Evolutionary conservation across 2,797 vertebrate genomes (phyloP).

Genomic region (Odontamblyopus rebecca): DNA sequence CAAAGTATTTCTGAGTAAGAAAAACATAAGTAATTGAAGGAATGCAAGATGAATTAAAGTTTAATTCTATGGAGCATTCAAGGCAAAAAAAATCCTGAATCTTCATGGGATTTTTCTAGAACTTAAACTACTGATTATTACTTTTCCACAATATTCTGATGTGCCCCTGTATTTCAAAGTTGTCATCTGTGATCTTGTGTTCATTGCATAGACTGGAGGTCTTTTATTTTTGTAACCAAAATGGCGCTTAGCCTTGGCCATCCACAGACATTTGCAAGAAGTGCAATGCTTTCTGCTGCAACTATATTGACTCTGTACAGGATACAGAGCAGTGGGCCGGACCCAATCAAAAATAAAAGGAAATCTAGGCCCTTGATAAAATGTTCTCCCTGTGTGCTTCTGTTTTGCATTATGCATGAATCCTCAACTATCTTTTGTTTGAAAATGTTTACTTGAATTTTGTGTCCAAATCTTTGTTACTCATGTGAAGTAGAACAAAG

Average conservation of each 20-base stretch:
- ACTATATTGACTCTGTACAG: conserved; percentile 78
- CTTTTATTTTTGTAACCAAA: conserved; percentile 59
- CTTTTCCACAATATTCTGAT: neutral
- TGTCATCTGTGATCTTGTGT: conserved; percentile 34
- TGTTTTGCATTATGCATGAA: conserved; percentile 75
- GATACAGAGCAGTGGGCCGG: conserved; percentile 84
- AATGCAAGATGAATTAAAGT: too few relatives aligned
- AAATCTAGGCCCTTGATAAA: conserved; percentile 64
- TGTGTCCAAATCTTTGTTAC: conserved; percentile 75
- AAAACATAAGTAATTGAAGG: too few relatives aligned
- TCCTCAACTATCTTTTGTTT: conserved; percentile 68
- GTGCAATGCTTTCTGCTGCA: conserved; percentile 29
- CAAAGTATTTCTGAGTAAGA: too few relatives aligned
- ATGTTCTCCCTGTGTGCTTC: conserved; percentile 51
- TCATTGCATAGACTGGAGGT: conserved; percentile 54
- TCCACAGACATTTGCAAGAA: conserved; percentile 24
- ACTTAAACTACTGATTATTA: neutral
- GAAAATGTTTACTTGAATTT: conserved; percentile 85
- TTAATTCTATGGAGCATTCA: too few relatives aligned
- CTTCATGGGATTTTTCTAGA: neutral
- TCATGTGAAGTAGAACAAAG: conserved; percentile 70
- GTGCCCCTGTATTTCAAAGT: conserved; percentile 1
- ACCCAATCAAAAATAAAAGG: conserved; percentile 74
- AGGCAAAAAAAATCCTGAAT: neutral
- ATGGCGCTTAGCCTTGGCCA: conserved; percentile 34